Evolutionary conservation across 2,113 vertebrate genomes (phyloP).

Genomic region (Spilogale gracilis): DNA sequence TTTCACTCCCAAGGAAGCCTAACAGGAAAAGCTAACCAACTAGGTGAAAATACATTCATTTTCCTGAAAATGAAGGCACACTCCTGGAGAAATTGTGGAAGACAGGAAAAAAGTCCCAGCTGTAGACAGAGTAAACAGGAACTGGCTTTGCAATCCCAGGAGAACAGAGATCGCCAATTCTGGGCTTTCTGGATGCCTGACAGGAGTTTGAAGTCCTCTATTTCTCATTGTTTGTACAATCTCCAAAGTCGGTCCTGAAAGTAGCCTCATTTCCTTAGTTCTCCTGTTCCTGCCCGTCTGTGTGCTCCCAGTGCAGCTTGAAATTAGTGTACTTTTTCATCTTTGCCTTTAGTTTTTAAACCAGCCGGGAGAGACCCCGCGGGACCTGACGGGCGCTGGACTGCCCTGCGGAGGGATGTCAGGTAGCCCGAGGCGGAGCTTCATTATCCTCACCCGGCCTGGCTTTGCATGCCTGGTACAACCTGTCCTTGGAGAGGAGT

Average conservation of each 20-base stretch:
- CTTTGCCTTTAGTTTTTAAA: slow-evolving; percentile 63
- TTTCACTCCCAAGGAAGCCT: slow-evolving; percentile 3
- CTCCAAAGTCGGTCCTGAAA: not conserved
- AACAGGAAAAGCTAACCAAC: slow-evolving; percentile 19
- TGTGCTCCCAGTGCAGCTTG: slow-evolving; percentile 7
- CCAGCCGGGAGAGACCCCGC: not conserved
- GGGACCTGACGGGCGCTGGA: fast-evolving
- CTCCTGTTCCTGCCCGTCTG: not conserved
- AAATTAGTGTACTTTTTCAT: slow-evolving; percentile 47
- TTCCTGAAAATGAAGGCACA: slow-evolving; percentile 33
- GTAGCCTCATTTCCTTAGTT: not conserved
- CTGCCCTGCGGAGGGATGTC: not conserved
- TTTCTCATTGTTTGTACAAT: not conserved
- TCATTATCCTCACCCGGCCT: not conserved
- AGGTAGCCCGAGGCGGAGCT: not conserved
- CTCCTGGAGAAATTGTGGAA: not conserved
- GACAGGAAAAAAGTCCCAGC: not conserved
- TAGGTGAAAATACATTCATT: not conserved
- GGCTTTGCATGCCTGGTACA: not conserved
- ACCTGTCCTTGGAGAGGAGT: slow-evolving; percentile 30
- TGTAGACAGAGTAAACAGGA: not conserved
- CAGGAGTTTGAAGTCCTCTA: not conserved
- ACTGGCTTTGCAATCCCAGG: not conserved
- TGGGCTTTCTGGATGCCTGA: not conserved
- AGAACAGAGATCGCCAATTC: not conserved